Base-by-base conservation (phyloP, 1,140 invertebrate species). In the Cydia pomonella region DNA sequence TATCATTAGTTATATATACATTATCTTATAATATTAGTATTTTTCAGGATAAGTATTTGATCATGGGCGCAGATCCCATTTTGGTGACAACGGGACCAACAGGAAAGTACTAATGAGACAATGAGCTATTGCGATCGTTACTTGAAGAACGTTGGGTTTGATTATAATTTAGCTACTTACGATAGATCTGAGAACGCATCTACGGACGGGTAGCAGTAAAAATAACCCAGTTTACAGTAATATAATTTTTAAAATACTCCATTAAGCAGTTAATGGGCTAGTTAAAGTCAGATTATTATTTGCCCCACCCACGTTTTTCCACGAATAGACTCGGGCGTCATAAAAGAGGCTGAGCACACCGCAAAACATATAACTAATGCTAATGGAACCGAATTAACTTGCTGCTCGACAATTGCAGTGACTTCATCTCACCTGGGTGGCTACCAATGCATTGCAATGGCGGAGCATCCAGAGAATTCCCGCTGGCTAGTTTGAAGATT, bases 351-450 rank as follows among this genome's bases (percentile, higher is more conserved):
- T 75, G 75, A 79, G 81, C 82, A 84, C 78, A 83, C 82, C 79
- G 80, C 84, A 82, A 84, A 82, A 79, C 62, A 77, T 75, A 69
- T 82, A 85, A 84, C 78, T 77, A 69, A 80, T 82, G 78, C 78
- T 86, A 87, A 88, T 86, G 82, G 78, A 85, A 82, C 81, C 72
- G 78, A 87, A 84, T 88, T 80, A 86, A 85, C 82, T 76, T 79
- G 79, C 73, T 76, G 73, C 64, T 76, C 75, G 84, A 85, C 84
- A 84, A 85, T 79, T 73, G 64, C 71, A 74, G 82, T 88, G 85
- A 88, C 80, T 75, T 84, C 82, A 87, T 74, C 44, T 10, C 12
- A 33, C 63, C 63, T 18, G 25, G 63, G 21, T 53, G 5, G 9
- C 21, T 59, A 18, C n/a, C n/a, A 53, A n/a, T n/a, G n/a, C n/a